A percentile compares a stretch with the other conserved stretches of the same genome.
Evolutionary conservation across 2,888 invertebrate genomes (phyloP).

Genomic region (Ephialtes manifestator): DNA sequence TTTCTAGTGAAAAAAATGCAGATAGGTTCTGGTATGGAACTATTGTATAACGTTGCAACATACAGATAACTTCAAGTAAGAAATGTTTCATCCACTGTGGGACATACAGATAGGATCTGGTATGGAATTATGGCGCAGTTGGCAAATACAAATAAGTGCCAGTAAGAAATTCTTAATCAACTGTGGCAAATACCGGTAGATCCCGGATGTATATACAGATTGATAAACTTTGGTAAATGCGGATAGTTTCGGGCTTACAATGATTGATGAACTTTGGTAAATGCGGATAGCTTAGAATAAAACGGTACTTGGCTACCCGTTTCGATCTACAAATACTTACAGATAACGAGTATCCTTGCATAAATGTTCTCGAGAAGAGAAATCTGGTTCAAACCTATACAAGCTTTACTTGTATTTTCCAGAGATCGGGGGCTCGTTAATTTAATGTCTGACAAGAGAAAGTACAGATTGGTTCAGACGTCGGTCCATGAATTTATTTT

Average conservation of each 20-base stretch:
- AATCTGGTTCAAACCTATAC: background rate
- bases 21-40: no score
- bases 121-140: no score
- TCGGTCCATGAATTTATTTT: background rate
- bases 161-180: background rate
- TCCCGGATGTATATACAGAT: background rate
- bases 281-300: background rate
- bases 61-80: no score
- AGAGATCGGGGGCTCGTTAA: background rate
- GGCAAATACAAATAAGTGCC: no score
- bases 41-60: no score
- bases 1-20: no score
- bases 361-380: slow-evolving; percentile 3
- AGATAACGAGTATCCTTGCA: slow-evolving; percentile 11
- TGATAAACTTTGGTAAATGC: slow-evolving; percentile 4
- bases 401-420: slow-evolving; percentile 12
- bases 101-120: no score
- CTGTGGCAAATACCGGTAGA: slow-evolving; percentile 8
- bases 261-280: no score
- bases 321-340: slow-evolving; percentile 2
- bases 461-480: slow-evolving; percentile 3
- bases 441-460: slow-evolving; percentile 5
- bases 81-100: no score
- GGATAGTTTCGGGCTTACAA: background rate
- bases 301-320: background rate